These are phyloP conservation scores for Cinclus cinclus DNA, from an alignment of 2,113 vertebrate species.

Conservation along the genomic window DNA sequence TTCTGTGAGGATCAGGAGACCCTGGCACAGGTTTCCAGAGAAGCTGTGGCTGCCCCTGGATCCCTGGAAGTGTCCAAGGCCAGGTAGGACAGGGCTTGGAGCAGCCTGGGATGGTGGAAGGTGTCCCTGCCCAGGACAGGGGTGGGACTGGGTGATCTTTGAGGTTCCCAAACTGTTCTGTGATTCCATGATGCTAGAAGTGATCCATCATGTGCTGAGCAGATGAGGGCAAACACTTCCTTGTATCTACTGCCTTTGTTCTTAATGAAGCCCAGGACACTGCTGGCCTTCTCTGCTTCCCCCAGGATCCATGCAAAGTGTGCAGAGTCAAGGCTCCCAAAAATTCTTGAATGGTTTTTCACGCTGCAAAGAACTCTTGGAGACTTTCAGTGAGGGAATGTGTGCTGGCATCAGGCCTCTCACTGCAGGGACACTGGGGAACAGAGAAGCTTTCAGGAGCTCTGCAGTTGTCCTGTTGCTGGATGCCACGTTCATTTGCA, in stretches of 20 bases:
- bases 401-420: background rate
- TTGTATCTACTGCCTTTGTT: background rate
- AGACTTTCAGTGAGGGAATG: background rate
- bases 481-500: background rate
- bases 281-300: background rate
- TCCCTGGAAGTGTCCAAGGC: background rate
- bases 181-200: background rate
- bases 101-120: fast-evolving
- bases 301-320: fast-evolving
- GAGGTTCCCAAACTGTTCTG: background rate
- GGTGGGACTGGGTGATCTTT: fast-evolving
- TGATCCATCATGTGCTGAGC: background rate
- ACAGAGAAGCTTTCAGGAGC: background rate
- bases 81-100: fast-evolving
- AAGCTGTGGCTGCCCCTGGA: background rate
- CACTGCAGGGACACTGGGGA: fast-evolving
- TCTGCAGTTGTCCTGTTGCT: background rate
- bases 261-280: background rate
- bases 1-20: fast-evolving
- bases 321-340: background rate
- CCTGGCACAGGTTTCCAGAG: background rate
- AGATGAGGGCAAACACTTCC: background rate
- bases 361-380: background rate
- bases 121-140: fast-evolving
- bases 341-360: background rate